Conservation (phyloP, 2,113 vertebrate genomes). For the Vanacampus margaritifer region DNA sequence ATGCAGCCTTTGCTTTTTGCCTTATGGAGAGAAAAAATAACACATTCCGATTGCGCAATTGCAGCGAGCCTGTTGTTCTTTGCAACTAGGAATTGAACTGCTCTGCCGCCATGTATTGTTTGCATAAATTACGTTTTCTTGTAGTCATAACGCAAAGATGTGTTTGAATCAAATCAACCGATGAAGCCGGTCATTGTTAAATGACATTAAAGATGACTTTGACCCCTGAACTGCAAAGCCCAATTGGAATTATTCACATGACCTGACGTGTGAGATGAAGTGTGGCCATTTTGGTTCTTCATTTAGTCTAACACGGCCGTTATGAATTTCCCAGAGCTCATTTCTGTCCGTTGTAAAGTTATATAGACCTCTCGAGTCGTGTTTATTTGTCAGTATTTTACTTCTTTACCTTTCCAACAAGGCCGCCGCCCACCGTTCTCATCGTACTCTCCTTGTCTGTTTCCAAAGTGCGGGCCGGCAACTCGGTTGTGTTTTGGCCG, state of each 20-base stretch:
- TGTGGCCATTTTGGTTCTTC: conserved; percentile 47
- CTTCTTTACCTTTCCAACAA: conserved; percentile 18
- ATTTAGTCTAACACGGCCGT: conserved; percentile 35
- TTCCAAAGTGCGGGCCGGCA: not conserved
- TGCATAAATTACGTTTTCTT: not conserved
- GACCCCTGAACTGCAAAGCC: conserved; percentile 28
- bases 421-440: conserved; percentile 9
- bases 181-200: conserved; percentile 5
- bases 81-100: not conserved
- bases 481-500: conserved; percentile 48
- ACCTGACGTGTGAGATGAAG: conserved; percentile 32
- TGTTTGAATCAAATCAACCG: conserved; percentile 19
- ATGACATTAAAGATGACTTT: conserved; percentile 38
- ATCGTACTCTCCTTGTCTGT: conserved; percentile 13
- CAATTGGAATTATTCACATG: conserved; percentile 24
- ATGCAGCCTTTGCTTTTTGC: not conserved
- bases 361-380: conserved; percentile 4
- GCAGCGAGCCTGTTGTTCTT: not conserved
- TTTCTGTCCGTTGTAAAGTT: conserved; percentile 25
- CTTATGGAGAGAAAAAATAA: not conserved
- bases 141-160: not conserved
- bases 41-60: not conserved
- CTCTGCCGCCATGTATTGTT: not conserved
- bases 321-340: conserved; percentile 26
- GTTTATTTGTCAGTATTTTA: conserved; percentile 26